Evolutionary conservation across 37 sponge, comb jelly and placozoan species (phyloP).

Genomic region (Geodia barretti): DNA sequence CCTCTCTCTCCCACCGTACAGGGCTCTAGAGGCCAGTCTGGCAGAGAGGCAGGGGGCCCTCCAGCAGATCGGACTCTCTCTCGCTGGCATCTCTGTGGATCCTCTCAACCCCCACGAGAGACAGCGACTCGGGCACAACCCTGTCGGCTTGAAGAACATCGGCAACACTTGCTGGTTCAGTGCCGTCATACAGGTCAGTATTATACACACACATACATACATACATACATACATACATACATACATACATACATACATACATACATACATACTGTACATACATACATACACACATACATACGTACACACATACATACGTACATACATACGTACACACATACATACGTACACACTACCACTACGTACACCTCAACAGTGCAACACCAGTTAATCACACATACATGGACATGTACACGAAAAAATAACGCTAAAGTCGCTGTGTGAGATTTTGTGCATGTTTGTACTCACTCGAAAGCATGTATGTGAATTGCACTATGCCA

Average conservation of each 20-base stretch:
- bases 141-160: constrained; percentile 82
- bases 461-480: too few relatives aligned
- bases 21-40: constrained; percentile 80
- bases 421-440: too few relatives aligned
- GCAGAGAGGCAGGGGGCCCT: constrained; percentile 35
- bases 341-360: not conserved
- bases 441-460: too few relatives aligned
- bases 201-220: not conserved
- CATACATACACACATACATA: not conserved
- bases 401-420: too few relatives aligned
- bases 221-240: too few relatives aligned
- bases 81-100: constrained; percentile 36
- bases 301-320: not conserved
- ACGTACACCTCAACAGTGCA: too few relatives aligned
- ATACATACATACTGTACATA: not conserved
- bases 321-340: not conserved
- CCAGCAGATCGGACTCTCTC: constrained; percentile 18
- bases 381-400: too few relatives aligned
- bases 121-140: constrained; percentile 36
- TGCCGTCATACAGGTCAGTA: constrained; percentile 76
- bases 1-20: constrained; percentile 6
- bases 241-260: not conserved
- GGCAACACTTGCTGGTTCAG: constrained; percentile 89
- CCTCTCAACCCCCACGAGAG: constrained; percentile 79
- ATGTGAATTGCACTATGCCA: too few relatives aligned